Conservation (phyloP, 2,888 invertebrate species). For the Papilio protenor region DNA sequence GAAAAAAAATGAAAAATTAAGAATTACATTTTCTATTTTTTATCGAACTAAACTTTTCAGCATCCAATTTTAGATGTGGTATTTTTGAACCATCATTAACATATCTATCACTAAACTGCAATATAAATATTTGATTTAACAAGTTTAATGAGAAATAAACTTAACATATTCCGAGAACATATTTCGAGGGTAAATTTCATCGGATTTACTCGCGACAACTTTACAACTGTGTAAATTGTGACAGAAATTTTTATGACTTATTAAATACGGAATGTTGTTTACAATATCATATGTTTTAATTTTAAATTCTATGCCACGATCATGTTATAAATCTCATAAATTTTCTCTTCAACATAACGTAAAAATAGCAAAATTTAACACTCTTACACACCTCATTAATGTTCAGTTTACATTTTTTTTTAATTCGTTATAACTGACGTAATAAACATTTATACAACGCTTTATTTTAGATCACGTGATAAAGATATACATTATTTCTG, state of each 20-base stretch:
- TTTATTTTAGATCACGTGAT: background rate
- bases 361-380: background rate
- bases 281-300: slow-evolving; percentile 14
- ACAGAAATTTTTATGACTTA: slow-evolving; percentile 17
- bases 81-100: slow-evolving; percentile 15
- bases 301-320: slow-evolving; percentile 6
- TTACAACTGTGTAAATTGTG: slow-evolving; percentile 28
- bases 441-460: background rate
- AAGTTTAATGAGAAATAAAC: slow-evolving; percentile 21
- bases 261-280: slow-evolving; percentile 24
- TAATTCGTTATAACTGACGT: background rate
- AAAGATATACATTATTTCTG: slow-evolving; percentile 8
- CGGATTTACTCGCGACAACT: slow-evolving; percentile 13
- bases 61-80: background rate
- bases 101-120: slow-evolving; percentile 22
- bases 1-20: background rate
- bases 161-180: slow-evolving; percentile 18
- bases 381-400: background rate
- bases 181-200: slow-evolving; percentile 20
- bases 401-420: background rate
- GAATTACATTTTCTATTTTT: background rate
- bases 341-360: background rate
- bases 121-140: slow-evolving; percentile 38
- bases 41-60: background rate
- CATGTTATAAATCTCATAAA: slow-evolving; percentile 1